phyloP scores from a whole-genome alignment of 2,797 vertebrate species.

The Chromobotia macracanthus region DNA sequence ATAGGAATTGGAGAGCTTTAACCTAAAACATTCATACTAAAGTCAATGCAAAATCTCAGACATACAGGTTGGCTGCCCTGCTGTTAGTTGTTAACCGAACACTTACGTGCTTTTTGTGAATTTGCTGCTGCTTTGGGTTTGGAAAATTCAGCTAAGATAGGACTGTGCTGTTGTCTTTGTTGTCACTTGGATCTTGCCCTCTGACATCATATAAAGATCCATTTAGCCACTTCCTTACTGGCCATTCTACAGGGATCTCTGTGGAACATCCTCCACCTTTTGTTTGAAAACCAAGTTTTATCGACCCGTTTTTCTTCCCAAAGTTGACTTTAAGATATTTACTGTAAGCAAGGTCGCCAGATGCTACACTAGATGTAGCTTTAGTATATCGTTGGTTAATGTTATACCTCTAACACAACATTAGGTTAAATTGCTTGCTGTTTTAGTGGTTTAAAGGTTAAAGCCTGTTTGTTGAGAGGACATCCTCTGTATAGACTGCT shows the following conservation, averaged over 20 bases:
- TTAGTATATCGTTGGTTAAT: slow-evolving; percentile 18
- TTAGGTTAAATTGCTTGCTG: not conserved
- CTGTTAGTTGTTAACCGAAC: too few relatives aligned
- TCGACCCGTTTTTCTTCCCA: not conserved
- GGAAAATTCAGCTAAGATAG: slow-evolving; percentile 76
- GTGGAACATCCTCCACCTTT: slow-evolving; percentile 80
- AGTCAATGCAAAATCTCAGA: not conserved
- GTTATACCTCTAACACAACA: slow-evolving; percentile 26
- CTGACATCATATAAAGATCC: slow-evolving; percentile 71
- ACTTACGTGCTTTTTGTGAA: slow-evolving; percentile 68
- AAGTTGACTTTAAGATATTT: not conserved
- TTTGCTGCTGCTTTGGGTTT: slow-evolving; percentile 66
- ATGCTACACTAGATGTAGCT: not conserved
- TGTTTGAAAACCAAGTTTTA: slow-evolving; percentile 60
- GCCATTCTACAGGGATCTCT: slow-evolving; percentile 76
- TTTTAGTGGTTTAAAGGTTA: slow-evolving; percentile 14
- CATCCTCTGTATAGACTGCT: slow-evolving; percentile 59
- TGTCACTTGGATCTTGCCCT: slow-evolving; percentile 76
- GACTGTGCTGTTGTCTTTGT: slow-evolving; percentile 73
- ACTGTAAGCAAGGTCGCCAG: slow-evolving; percentile 1
- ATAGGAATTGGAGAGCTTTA: slow-evolving; percentile 74
- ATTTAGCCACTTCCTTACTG: slow-evolving; percentile 78
- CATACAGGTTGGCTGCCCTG: not conserved
- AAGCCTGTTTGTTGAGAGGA: not conserved
- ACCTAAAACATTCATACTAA: slow-evolving; percentile 68